Evolutionary conservation across 2,797 vertebrate species (phyloP).

Genomic region (Spatula clypeata): DNA sequence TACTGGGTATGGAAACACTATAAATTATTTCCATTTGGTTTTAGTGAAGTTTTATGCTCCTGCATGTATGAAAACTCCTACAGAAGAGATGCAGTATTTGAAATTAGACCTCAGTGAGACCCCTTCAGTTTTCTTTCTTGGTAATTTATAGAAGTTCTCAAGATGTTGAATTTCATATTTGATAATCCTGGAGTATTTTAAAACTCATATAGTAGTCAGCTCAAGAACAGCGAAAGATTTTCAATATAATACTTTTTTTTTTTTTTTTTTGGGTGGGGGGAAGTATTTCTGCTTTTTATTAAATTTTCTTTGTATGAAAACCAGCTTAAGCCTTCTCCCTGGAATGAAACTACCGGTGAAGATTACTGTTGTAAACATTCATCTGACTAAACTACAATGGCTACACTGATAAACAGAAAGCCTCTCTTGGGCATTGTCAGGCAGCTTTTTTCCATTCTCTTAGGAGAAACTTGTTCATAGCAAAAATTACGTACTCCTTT

Average conservation of each 20-base stretch:
- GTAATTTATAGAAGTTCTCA: not conserved
- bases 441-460: not conserved
- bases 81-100: not conserved
- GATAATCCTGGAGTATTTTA: not conserved
- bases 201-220: not conserved
- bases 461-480: not conserved
- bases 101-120: too few species aligned
- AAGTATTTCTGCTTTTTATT: not conserved
- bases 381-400: not conserved
- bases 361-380: not conserved
- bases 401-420: not conserved
- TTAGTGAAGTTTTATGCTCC: not conserved
- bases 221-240: not conserved
- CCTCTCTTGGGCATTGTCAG: not conserved
- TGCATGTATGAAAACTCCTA: not conserved
- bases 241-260: not conserved
- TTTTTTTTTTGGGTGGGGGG: not conserved
- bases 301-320: not conserved
- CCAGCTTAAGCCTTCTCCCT: not conserved
- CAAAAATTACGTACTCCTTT: not conserved
- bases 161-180: not conserved
- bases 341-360: not conserved
- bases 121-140: not conserved
- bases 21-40: rapidly evolving
- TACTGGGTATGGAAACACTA: rapidly evolving